Evolutionary conservation across 2,888 invertebrate species (phyloP).

Genomic region (Drosophila testacea): DNA sequence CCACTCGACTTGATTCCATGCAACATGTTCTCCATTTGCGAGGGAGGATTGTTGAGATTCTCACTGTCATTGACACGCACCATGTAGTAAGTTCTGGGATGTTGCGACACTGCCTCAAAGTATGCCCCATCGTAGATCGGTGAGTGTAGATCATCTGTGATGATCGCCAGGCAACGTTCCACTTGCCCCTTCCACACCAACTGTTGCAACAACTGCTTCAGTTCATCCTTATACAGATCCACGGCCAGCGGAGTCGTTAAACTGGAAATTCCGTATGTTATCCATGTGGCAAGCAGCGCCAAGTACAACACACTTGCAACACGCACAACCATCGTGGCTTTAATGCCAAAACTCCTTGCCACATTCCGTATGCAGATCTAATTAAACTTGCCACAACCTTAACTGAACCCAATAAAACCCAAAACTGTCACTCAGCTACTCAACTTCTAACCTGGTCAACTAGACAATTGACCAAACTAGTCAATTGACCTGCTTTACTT

Average conservation of each 20-base stretch:
- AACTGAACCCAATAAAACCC: constrained; percentile 13
- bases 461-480: neutral
- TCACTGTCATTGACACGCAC: constrained; percentile 88
- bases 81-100: constrained; percentile 82
- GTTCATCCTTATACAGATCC: constrained; percentile 53
- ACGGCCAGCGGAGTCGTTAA: neutral
- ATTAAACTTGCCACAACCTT: constrained; percentile 67
- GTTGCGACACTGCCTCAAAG: constrained; percentile 60
- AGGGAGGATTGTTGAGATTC: constrained; percentile 88
- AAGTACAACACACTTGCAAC: constrained; percentile 27
- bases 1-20: constrained; percentile 87
- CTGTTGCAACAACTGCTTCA: constrained; percentile 63
- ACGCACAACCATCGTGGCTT: constrained; percentile 11
- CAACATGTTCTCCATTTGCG: constrained; percentile 87
- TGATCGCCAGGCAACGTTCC: constrained; percentile 81
- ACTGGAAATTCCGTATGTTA: constrained; percentile 3
- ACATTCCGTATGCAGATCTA: constrained; percentile 73
- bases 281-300: constrained; percentile 26
- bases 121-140: constrained; percentile 68
- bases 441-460: constrained; percentile 12
- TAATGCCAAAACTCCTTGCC: constrained; percentile 13
- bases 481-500: constrained; percentile 54
- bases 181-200: constrained; percentile 65
- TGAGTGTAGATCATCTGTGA: constrained; percentile 80
- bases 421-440: constrained; percentile 41